phyloP scores from a whole-genome alignment of 2,113 vertebrate species.

The Poeciliopsis retropinna region DNA sequence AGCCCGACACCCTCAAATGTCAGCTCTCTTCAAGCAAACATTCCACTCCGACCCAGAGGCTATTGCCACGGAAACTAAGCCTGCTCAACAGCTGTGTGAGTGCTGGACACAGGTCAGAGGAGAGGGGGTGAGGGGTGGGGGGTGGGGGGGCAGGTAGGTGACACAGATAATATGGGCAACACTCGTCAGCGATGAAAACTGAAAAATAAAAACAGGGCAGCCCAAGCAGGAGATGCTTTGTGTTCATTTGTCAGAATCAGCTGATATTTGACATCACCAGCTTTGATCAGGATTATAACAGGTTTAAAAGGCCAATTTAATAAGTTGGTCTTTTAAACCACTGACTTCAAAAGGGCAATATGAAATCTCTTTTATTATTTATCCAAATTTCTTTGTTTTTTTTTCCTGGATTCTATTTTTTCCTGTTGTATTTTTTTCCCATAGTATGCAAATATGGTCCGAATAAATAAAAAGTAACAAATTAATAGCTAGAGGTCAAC shows the following conservation, averaged over 20 bases:
- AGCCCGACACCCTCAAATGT: conserved; percentile 73
- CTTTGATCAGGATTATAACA: conserved; percentile 6
- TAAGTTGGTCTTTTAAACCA: too few species aligned
- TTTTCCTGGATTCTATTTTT: too few species aligned
- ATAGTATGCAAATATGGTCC: too few species aligned
- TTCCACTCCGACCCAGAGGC: conserved; percentile 72
- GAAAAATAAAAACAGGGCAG: conserved; percentile 39
- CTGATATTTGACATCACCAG: not conserved
- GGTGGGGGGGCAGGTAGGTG: conserved; percentile 55
- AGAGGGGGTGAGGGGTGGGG: conserved; percentile 59
- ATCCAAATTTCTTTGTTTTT: too few species aligned
- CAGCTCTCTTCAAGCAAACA: conserved; percentile 75
- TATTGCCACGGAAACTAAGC: conserved; percentile 85
- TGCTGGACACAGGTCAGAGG: conserved; percentile 81
- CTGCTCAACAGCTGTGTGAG: conserved; percentile 88
- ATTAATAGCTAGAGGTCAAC: too few species aligned
- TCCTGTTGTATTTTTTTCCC: too few species aligned
- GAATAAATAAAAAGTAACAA: too few species aligned
- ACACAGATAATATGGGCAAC: conserved; percentile 43
- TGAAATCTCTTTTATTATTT: too few species aligned
- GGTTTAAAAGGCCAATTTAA: not conserved
- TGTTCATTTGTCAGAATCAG: conserved; percentile 5
- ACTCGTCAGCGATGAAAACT: conserved; percentile 49
- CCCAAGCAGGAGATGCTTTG: conserved; percentile 31
- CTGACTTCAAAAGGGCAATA: too few species aligned